Percentiles rank a stretch among this genome's conserved stretches.
These are phyloP conservation scores for Lasiurus borealis DNA, from an alignment of 2,113 vertebrate species.

Conservation along the genomic window DNA sequence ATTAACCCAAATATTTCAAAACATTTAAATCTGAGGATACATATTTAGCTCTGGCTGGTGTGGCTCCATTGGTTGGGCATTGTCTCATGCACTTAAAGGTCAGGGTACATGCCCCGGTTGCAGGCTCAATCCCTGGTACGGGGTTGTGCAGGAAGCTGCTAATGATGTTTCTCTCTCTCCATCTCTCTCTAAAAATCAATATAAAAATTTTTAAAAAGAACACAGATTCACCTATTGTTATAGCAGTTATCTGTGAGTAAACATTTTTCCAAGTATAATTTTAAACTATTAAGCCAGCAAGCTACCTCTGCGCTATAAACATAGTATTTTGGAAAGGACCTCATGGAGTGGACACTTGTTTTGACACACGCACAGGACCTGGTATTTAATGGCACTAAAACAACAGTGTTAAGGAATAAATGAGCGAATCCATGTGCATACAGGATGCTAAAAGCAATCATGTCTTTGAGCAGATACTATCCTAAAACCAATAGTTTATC, in stretches of 20 bases:
- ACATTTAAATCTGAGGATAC: slow-evolving; percentile 5
- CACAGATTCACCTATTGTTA: not conserved
- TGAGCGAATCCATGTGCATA: not conserved
- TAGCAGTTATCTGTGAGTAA: not conserved
- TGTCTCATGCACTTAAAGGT: too few relatives aligned
- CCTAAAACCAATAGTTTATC: not conserved
- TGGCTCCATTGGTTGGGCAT: too few relatives aligned
- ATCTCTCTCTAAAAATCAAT: too few relatives aligned
- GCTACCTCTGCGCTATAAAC: not conserved
- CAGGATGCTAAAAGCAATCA: not conserved
- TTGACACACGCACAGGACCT: too few relatives aligned
- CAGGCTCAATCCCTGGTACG: too few relatives aligned
- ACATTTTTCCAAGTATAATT: slow-evolving; percentile 29
- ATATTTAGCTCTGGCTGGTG: too few relatives aligned
- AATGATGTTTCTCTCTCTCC: too few relatives aligned
- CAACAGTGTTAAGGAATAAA: not conserved
- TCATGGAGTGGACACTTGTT: rapidly evolving
- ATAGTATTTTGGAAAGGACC: not conserved
- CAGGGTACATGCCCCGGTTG: too few relatives aligned
- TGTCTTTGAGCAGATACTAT: not conserved
- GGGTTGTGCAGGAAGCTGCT: not conserved
- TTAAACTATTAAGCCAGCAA: slow-evolving; percentile 3
- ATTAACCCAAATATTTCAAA: not conserved
- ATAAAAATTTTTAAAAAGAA: not conserved
- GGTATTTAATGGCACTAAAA: not conserved